phyloP scores from a whole-genome alignment of 2,113 vertebrate species.

The Theristicus caerulescens region DNA sequence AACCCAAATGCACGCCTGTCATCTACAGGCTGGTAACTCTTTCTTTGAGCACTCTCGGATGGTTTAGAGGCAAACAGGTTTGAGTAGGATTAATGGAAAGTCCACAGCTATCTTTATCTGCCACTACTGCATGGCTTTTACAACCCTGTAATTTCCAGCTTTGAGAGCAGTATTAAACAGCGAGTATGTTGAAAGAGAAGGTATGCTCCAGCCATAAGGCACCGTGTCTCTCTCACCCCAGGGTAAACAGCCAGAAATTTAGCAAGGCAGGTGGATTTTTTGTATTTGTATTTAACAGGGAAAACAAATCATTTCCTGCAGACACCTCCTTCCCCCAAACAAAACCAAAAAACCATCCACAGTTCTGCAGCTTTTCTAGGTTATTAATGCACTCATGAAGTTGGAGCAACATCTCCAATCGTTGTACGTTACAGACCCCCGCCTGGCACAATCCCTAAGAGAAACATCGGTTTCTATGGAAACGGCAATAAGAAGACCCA shows the following conservation, averaged over 20 bases:
- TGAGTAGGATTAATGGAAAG: slow-evolving; percentile 59
- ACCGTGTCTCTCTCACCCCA: accelerated
- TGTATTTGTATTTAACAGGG: background rate
- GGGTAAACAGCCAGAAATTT: background rate
- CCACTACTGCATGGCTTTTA: slow-evolving; percentile 21
- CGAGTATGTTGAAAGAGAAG: background rate
- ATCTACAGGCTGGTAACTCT: slow-evolving; percentile 56
- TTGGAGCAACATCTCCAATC: slow-evolving; percentile 68
- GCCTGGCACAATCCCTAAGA: slow-evolving; percentile 68
- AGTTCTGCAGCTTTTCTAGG: background rate
- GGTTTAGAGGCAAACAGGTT: slow-evolving; percentile 55
- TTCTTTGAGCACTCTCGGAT: slow-evolving; percentile 40
- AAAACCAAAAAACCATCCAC: background rate
- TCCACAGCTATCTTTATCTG: slow-evolving; percentile 32
- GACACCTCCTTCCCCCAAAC: background rate
- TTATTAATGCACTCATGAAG: slow-evolving; percentile 57
- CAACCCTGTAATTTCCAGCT: slow-evolving; percentile 9
- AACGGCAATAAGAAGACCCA: slow-evolving; percentile 78
- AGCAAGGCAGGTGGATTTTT: background rate
- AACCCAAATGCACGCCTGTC: slow-evolving; percentile 68
- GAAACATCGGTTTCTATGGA: slow-evolving; percentile 82
- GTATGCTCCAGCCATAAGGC: background rate
- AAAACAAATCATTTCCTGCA: slow-evolving; percentile 5
- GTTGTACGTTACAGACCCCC: slow-evolving; percentile 50
- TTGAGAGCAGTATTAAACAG: background rate